Base-by-base conservation (phyloP, 2,113 vertebrate species). In the Alectura lathami region DNA sequence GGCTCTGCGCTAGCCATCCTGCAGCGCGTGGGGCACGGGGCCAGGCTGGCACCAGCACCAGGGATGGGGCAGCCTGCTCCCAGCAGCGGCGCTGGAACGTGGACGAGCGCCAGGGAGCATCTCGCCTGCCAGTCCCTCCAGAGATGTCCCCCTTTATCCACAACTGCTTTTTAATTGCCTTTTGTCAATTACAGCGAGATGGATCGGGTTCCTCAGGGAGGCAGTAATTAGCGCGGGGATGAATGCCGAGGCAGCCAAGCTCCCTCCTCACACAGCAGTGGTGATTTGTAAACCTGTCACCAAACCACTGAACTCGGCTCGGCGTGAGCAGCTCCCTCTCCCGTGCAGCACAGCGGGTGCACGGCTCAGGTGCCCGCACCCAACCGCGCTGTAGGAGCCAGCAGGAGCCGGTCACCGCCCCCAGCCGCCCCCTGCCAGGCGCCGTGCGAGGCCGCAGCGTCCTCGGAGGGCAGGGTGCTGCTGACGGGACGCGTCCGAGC, bases 271-370 rank as follows among this genome's bases (percentile, higher is more conserved):
- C 66, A 11, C 92, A 75, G 96, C 92, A 32, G 54, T 6, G 92
- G 95, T 94, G 94, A 97, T 95, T 96, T 96, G 96, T 95, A 95
- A 94, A 96, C 91, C 96, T 97, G 96, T 92, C 95, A 92, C 66
- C 74, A 18, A 54, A 75, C n/a, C 83, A 34, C 53, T 3, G 73
- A 54, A 48, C 91, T 54, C 9, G 0, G 21, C 81, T 94, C 10
- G 13, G 48, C 26, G 18, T 50, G 38, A 43, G 63, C 63, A 43
- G 63, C 40, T 40, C 59, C 59, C 11, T 32, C 34, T 26, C 34
- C 50, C n/a, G 26, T 53, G 50, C 50, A 53, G 26, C 50, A 53
- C 6, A 26, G 26, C 16, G 50, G 50, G 34, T 2, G 66, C 32
- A 8, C 59, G 3, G 13, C 9, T 3, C 3, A 38, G 30, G 30